Base-by-base conservation (phyloP, 2,888 invertebrate species). In the Pachymerium ferrugineum region DNA sequence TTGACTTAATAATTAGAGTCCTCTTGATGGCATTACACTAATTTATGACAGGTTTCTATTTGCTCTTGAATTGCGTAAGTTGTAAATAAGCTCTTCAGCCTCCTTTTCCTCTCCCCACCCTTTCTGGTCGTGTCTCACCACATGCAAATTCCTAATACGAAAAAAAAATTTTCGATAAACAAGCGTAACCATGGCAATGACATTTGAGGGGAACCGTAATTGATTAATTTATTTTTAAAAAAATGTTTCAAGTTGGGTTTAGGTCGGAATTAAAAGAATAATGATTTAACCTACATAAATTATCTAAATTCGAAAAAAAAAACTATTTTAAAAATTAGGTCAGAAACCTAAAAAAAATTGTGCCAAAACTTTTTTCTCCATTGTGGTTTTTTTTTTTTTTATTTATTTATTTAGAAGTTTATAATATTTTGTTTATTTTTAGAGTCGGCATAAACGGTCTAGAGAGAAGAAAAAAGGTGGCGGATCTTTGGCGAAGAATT, bases 381-480 rank as follows among this genome's bases (percentile, higher is more conserved):
- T 35, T 67, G 22, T 12, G 28, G 22, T 68, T 12, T n/a, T 28
- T 68, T 68, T n/a, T 12, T 28, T 28, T 30, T 12, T 67, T 67
- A 67, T 67, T 67, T 12, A 67, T 67, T 67, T 67, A 67, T 68
- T 68, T 68, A 4, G 5, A 12, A 25, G 4, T 68, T 68, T 68
- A 19, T 54, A 54, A 54, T 54, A 6, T 6, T 28, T 68, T 10
- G 22, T 68, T 5, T 28, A 16, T 68, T 28, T 72, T 42, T 30
- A 72, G 72, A 72, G 14, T 28, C 72, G 72, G 10, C 72, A 72
- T 47, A 72, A 72, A n/a, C n/a, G 38, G 38, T 72, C 72, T 8
- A 72, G 42, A 28, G 72, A 72, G 19, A 38, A 30, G 47, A 72
- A 72, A 30, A 72, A 28, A 47, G 42, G 47, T 19, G 10, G 47